A percentile compares a stretch with the other conserved stretches of the same genome.
These are phyloP conservation scores for Bergia sp. DNA, from an alignment of 92 coral and sea anemone species.

Conservation along the genomic window DNA sequence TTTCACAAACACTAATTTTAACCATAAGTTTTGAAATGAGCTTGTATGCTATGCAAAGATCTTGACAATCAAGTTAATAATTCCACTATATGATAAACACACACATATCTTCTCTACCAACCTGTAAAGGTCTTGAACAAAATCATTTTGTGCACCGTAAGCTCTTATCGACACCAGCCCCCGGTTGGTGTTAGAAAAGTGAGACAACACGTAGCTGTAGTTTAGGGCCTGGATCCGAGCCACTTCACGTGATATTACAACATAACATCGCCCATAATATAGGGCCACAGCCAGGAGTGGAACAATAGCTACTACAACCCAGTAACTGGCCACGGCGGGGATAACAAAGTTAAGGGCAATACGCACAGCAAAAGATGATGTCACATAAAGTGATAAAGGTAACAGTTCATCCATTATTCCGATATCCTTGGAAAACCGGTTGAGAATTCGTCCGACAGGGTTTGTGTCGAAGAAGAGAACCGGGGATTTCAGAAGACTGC, in stretches of 20 bases:
- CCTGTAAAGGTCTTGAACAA: no score
- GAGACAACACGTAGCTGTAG: neutral
- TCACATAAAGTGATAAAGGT: neutral
- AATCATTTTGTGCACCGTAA: no score
- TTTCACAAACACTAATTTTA: no score
- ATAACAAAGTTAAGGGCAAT: neutral
- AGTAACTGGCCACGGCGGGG: neutral
- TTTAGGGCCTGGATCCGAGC: conserved; percentile 12
- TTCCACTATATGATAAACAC: no score
- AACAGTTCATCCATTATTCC: conserved; percentile 3
- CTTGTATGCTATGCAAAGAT: no score
- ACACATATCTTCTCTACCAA: no score
- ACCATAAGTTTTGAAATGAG: no score
- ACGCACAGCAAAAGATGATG: neutral
- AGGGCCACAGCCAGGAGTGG: neutral
- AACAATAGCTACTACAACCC: neutral
- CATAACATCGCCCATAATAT: neutral
- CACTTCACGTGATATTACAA: neutral
- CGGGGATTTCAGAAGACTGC: no score
- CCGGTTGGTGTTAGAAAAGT: neutral
- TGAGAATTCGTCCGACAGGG: no score
- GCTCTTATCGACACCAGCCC: neutral
- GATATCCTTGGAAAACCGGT: no score
- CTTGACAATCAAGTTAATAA: no score
- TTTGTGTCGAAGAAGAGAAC: no score